Conservation (phyloP, 2,888 invertebrate genomes). For the Hyalella azteca region DNA sequence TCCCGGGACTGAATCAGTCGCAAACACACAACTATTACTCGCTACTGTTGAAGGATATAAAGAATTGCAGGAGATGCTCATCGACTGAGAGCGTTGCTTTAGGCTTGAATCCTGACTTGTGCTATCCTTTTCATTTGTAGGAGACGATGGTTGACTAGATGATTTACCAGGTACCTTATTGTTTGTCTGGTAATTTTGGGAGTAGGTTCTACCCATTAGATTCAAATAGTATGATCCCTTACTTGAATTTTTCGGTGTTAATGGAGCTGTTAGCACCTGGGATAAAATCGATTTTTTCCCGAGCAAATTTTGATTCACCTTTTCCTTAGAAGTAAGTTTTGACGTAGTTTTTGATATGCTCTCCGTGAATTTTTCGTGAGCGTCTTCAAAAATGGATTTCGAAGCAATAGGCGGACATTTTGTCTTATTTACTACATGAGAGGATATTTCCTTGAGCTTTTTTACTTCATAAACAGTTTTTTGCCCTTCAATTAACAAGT, state of each 20-base stretch:
- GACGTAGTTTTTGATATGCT: constrained; percentile 22
- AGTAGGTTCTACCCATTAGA: constrained; percentile 22
- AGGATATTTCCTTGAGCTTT: background rate
- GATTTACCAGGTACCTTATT: background rate
- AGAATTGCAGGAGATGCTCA: background rate
- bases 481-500: no score
- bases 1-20: no score
- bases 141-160: constrained; percentile 24
- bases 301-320: background rate
- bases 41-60: background rate
- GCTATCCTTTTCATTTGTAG: constrained; percentile 5
- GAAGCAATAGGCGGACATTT: background rate
- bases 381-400: constrained; percentile 23
- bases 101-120: background rate
- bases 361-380: constrained; percentile 24
- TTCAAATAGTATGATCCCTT: constrained; percentile 19
- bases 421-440: background rate
- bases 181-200: constrained; percentile 2
- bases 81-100: background rate
- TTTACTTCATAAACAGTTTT: background rate
- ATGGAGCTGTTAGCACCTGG: constrained; percentile 47
- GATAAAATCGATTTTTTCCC: constrained; percentile 44
- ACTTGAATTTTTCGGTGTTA: constrained; percentile 31
- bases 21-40: no score
- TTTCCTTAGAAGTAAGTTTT: background rate